Conservation (phyloP, 2,888 invertebrate genomes). For the Nemoura dubitans region DNA sequence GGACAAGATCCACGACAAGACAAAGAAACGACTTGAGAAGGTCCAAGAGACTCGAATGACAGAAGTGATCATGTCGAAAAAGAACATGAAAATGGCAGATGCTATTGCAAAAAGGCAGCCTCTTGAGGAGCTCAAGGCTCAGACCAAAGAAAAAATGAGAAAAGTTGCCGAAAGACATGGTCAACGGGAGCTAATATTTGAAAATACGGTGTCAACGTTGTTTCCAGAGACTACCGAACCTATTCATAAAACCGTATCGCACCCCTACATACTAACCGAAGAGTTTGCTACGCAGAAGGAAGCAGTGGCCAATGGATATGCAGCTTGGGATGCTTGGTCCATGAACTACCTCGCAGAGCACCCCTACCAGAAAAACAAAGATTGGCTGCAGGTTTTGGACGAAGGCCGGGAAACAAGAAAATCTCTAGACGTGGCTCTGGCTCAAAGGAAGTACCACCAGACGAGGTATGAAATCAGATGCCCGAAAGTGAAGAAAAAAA, state of each 20-base stretch:
- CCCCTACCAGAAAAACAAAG: background rate
- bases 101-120: background rate
- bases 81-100: background rate
- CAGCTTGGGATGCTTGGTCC: background rate
- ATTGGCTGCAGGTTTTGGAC: constrained; percentile 13
- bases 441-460: background rate
- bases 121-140: background rate
- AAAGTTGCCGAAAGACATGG: background rate
- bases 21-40: background rate
- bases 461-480: background rate
- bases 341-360: background rate
- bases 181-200: background rate
- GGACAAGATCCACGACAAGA: background rate
- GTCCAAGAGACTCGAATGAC: constrained; percentile 14
- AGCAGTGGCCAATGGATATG: background rate
- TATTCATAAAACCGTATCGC: background rate
- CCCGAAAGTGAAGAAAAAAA: background rate
- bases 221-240: constrained; percentile 14
- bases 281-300: background rate
- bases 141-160: background rate
- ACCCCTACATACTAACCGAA: background rate
- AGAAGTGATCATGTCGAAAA: background rate
- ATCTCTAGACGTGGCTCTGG: background rate
- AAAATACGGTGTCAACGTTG: background rate
- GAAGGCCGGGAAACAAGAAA: background rate